Evolutionary conservation across 2,888 invertebrate genomes (phyloP).

Genomic region (Thalpophila matura): DNA sequence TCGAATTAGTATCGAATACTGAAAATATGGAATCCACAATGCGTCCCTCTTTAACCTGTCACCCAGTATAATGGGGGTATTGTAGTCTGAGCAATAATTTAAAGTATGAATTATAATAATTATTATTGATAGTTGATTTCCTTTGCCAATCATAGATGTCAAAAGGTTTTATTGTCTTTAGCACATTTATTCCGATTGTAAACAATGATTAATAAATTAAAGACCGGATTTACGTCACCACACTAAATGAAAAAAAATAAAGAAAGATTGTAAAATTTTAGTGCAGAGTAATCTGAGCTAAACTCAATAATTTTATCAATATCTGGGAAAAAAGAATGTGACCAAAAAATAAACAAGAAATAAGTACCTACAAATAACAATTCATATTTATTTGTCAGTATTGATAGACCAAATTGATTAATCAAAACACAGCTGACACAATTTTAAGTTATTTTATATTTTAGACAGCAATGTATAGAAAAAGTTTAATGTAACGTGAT

Average conservation of each 20-base stretch:
- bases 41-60: too few relatives aligned
- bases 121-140: slow-evolving; percentile 46
- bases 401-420: not conserved
- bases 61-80: slow-evolving; percentile 43
- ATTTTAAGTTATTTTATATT: slow-evolving; percentile 13
- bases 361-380: too few relatives aligned
- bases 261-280: too few relatives aligned
- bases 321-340: too few relatives aligned
- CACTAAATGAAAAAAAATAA: too few relatives aligned
- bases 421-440: slow-evolving; percentile 10
- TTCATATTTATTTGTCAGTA: too few relatives aligned
- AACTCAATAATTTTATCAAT: too few relatives aligned
- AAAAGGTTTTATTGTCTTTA: slow-evolving; percentile 36
- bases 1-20: too few relatives aligned
- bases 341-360: too few relatives aligned
- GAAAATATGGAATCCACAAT: too few relatives aligned
- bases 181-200: slow-evolving; percentile 6
- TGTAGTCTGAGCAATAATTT: slow-evolving; percentile 30
- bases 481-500: slow-evolving; percentile 32
- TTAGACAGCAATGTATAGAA: slow-evolving; percentile 12
- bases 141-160: slow-evolving; percentile 43
- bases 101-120: slow-evolving; percentile 44
- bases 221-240: not conserved
- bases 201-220: slow-evolving; percentile 48
- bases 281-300: too few relatives aligned